phyloP scores from a whole-genome alignment of 2,888 invertebrate species.

The Orchesellides sinensis region DNA sequence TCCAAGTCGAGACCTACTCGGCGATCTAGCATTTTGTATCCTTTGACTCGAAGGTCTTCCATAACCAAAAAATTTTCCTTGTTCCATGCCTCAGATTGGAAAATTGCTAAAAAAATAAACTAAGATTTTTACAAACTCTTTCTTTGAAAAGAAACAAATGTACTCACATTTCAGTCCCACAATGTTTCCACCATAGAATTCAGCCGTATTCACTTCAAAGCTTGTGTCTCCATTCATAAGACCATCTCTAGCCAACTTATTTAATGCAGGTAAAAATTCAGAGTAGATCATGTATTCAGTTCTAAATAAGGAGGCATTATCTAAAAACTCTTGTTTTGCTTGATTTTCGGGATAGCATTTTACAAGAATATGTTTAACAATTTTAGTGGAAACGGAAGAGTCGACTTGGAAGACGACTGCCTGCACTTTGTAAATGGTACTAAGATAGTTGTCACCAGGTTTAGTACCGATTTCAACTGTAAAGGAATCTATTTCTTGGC shows the following conservation, averaged over 20 bases:
- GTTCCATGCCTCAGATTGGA: neutral
- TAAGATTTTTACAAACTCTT: neutral
- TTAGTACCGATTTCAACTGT: constrained; percentile 8
- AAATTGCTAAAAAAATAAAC: neutral
- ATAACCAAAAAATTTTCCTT: constrained; percentile 16
- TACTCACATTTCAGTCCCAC: neutral
- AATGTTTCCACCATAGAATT: constrained; percentile 35
- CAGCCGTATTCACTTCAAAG: neutral
- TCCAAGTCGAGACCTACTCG: constrained; percentile 56
- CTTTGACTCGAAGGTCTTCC: constrained; percentile 35
- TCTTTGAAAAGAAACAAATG: neutral
- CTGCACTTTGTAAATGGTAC: constrained; percentile 9
- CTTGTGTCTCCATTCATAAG: neutral
- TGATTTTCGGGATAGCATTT: constrained; percentile 29
- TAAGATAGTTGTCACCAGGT: constrained; percentile 33
- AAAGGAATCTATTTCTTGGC: neutral
- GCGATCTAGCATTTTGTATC: constrained; percentile 67
- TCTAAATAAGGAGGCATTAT: constrained; percentile 1
- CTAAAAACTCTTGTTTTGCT: constrained; percentile 7
- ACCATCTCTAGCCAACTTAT: neutral
- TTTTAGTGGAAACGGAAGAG: neutral
- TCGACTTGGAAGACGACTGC: neutral
- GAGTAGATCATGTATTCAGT: constrained; percentile 24
- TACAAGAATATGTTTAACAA: constrained; percentile 4
- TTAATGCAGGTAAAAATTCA: constrained; percentile 25